Evolutionary conservation across 2,797 vertebrate species (phyloP), one percentile per base, ranked within the genome.

Genomic region (Tiaroga cobitis): DNA sequence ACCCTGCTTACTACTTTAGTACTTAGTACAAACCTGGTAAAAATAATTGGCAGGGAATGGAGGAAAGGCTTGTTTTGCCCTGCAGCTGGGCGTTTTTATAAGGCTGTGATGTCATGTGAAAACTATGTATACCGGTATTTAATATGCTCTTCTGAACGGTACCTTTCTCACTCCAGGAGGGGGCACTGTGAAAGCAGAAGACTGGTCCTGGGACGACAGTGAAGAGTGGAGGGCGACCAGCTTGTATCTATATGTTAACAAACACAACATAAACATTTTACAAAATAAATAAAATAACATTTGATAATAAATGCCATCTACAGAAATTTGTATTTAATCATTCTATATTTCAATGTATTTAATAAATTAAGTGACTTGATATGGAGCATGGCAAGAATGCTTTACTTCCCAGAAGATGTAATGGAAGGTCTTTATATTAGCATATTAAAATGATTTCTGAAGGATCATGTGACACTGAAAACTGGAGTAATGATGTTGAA

Each of bases 151-250:
- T 51, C 46, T 34, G 24, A 37, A 68, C 46, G 82, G 74, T 96
- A 99, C 98, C 97, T 99, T 99, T 91, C 97, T 96, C 73, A 97
- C 87, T 73, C 98, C 98, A 92, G 91, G 81, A 88, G 97, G 96
- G 49, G 97, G 98, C 89, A 98, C 83, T 87, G 93, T 96, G 91
- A 99, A 99, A 0, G 98, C 98, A 89, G 97, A 91, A 84, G 97
- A 95, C 91, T 99, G 98, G 88, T 99, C 98, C 92, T 97, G 97
- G 3, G 97, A 97, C 0, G 98, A 98, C 54, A 99, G 96, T 46
- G 97, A 96, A 0, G 98, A 99, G 93, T 99, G 98, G 24, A 99
- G 96, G 46, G 97, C 96, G 88, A 99, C 96, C 87, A 99, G 90
- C 87, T 90, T 96, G 90, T 96, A 98, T 90, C 98, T 99, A 54